Percentiles rank a stretch among this genome's conserved stretches.
phyloP scores from a whole-genome alignment of 2,113 vertebrate species.

The Mormyrus lacerda region DNA sequence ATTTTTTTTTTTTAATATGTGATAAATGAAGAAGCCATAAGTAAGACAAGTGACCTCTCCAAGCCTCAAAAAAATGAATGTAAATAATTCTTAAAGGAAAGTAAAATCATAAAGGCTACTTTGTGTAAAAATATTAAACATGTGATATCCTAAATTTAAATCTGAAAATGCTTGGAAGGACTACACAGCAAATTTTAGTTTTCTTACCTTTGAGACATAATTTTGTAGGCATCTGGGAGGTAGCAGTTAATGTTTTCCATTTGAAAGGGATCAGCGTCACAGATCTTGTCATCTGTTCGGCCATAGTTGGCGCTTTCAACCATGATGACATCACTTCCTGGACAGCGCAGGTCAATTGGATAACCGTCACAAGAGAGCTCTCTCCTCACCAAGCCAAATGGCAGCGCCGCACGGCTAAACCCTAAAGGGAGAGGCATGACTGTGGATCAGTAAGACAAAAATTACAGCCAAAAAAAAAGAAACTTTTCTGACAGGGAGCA shows the following conservation, averaged over 20 bases:
- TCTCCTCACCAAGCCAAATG: slow-evolving; percentile 89
- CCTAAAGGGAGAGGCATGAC: slow-evolving; percentile 54
- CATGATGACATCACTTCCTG: slow-evolving; percentile 98
- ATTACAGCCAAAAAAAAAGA: slow-evolving; percentile 35
- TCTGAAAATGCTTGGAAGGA: background rate
- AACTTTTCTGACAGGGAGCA: slow-evolving; percentile 27
- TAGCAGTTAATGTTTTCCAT: slow-evolving; percentile 99
- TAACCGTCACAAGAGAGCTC: slow-evolving; percentile 98
- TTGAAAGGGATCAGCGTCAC: slow-evolving; percentile 97
- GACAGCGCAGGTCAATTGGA: slow-evolving; percentile 93
- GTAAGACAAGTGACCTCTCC: background rate
- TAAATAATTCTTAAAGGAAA: background rate
- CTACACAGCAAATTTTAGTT: background rate
- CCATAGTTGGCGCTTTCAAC: slow-evolving; percentile 98
- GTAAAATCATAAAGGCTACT: slow-evolving; percentile 27
- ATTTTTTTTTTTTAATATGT: background rate
- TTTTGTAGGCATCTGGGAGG: slow-evolving; percentile 98
- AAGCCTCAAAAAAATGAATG: background rate
- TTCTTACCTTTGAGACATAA: slow-evolving; percentile 96
- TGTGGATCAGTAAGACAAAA: slow-evolving; percentile 38
- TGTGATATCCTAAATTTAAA: background rate
- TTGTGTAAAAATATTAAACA: slow-evolving; percentile 14
- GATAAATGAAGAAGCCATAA: background rate
- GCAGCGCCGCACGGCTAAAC: slow-evolving; percentile 90
- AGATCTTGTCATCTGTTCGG: slow-evolving; percentile 97